Base-by-base conservation (phyloP, 37 sponge, comb jelly and placozoan genomes). In the Halisarca cf. caerulea region DNA sequence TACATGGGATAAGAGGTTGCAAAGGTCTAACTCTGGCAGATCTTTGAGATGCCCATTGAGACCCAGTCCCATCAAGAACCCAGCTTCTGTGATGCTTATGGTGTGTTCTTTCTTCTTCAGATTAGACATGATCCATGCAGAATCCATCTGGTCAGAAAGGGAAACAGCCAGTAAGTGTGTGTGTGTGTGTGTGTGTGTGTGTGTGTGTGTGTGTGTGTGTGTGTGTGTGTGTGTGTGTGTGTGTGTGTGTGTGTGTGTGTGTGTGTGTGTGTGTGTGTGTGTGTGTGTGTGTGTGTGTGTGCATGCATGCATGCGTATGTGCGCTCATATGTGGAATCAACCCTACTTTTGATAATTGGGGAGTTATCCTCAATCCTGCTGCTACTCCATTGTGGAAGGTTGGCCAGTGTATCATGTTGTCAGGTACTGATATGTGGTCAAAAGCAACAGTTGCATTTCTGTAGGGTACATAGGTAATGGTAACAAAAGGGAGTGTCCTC, bases 341-440 rank as follows among this genome's bases (percentile, higher is more conserved):
- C 20, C 59, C 41, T 81, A 93, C 93, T 79, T 93, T 57, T n/a
- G 89, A 83, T 27, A 80, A 45, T 33, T 75, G 38, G 20, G 94
- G 91, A 23, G 84, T 43, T 0, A 96, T 71, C 23, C 73, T 57
- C 39, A 96, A 72, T 1, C 97, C 99, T 74, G 93, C 89, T 15
- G 99, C 99, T 2, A 96, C 99, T n/a, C 96, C 97, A 89, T 96
- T 99, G 80, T 99, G 96, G 59, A 99, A 99, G 81, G 86, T 83
- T 17, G 95, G 84, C 99, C 99, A 99, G 24, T 58, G 59, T 6
- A 69, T 82, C 93, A 96, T 93, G 68, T 89, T 59, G 44, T 84
- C 66, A 24, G 96, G 96, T 36, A 86, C 93, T 18, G 91, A 91
- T 18, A 92, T 80, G 81, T 87, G 87, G 47, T 96, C 96, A 74